These are phyloP conservation scores for Pararge aegeria DNA, from an alignment of 1,140 invertebrate species.

Conservation along the genomic window DNA sequence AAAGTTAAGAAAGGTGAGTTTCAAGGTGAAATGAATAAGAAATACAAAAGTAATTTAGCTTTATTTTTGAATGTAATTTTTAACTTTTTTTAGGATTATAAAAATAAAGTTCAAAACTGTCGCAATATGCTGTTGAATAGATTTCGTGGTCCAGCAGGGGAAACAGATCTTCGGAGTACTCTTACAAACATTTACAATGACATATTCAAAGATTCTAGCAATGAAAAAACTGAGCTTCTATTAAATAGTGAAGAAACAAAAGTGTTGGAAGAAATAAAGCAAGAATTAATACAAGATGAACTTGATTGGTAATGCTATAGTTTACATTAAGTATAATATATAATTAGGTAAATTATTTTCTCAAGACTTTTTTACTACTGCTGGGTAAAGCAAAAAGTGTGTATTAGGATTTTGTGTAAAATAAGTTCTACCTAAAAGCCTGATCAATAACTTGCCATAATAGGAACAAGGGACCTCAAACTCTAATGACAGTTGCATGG, in stretches of 20 bases:
- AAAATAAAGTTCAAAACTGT: constrained; percentile 58
- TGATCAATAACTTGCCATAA: no score
- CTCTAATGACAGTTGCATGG: no score
- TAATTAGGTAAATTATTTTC: no score
- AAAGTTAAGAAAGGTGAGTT: constrained; percentile 62
- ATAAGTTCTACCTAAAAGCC: no score
- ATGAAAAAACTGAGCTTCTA: constrained; percentile 24
- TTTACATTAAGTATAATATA: no score
- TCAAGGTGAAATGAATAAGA: not conserved
- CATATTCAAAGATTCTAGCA: constrained; percentile 42
- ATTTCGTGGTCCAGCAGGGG: constrained; percentile 41
- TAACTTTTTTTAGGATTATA: constrained; percentile 58
- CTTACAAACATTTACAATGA: constrained; percentile 58
- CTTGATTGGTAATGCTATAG: constrained; percentile 58
- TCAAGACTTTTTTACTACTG: no score
- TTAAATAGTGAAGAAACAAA: constrained; percentile 50
- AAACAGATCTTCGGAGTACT: constrained; percentile 45
- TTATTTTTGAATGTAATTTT: constrained; percentile 10
- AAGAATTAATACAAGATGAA: constrained; percentile 66
- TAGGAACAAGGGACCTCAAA: no score
- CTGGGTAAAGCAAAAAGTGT: no score
- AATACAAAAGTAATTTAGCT: constrained; percentile 6
- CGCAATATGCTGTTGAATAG: constrained; percentile 54
- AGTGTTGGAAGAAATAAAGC: constrained; percentile 54
- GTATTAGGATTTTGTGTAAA: no score